A percentile compares a stretch with the other conserved stretches of the same genome.
These are phyloP conservation scores for Deroptyus accipitrinus DNA, from an alignment of 2,113 vertebrate species.

Conservation along the genomic window DNA sequence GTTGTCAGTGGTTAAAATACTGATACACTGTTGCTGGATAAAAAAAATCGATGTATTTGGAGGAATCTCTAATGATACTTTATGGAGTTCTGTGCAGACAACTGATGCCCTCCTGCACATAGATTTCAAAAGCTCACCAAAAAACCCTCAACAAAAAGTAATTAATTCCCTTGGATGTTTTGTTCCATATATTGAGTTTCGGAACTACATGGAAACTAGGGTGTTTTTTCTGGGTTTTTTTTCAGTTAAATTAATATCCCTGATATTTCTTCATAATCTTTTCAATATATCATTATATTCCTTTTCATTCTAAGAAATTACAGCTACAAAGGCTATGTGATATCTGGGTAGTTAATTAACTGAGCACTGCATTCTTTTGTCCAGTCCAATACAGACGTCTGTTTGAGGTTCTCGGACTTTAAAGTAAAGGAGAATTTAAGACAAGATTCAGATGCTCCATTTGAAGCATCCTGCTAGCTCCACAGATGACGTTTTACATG, in stretches of 20 bases:
- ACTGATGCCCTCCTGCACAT: not conserved
- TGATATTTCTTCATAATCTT: conserved; percentile 48
- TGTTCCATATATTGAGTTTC: conserved; percentile 42
- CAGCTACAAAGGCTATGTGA: not conserved
- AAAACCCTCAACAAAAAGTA: conserved; percentile 18
- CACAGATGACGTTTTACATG: not conserved
- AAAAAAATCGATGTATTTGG: conserved; percentile 23
- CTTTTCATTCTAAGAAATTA: conserved; percentile 1
- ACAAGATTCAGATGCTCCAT: not conserved
- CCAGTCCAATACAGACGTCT: not conserved
- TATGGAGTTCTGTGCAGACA: conserved; percentile 15
- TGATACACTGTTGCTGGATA: not conserved
- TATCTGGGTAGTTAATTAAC: conserved; percentile 20
- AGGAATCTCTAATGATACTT: conserved; percentile 29
- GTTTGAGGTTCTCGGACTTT: not conserved
- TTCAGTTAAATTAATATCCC: conserved; percentile 42
- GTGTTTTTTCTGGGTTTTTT: conserved; percentile 29
- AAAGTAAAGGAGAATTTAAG: not conserved
- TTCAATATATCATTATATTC: conserved; percentile 10
- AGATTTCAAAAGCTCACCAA: conserved; percentile 19
- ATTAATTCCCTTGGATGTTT: conserved; percentile 60
- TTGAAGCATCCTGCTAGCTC: not conserved
- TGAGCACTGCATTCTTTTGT: not conserved
- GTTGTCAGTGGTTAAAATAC: conserved; percentile 34
- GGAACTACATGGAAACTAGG: conserved; percentile 47